Percentiles rank a stretch among this genome's conserved stretches.
Evolutionary conservation across 2,888 invertebrate species (phyloP).

Genomic region (Hydrotaea diabolus): DNA sequence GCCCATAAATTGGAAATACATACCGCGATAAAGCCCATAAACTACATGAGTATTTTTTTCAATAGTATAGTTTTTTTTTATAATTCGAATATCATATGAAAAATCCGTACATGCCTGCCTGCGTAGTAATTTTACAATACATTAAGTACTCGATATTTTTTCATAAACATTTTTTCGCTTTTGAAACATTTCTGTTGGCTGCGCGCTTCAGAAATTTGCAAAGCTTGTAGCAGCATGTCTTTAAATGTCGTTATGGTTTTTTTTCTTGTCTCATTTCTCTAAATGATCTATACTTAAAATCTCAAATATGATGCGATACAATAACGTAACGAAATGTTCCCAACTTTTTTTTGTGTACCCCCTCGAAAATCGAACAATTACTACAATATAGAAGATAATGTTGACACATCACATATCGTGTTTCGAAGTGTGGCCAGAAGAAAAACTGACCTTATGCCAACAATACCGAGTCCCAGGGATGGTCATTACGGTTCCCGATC

Average conservation of each 20-base stretch:
- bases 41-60: no score
- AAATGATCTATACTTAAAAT: conserved; percentile 12
- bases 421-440: conserved; percentile 91
- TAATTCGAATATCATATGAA: neutral
- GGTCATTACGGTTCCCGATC: conserved; percentile 82
- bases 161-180: conserved; percentile 16
- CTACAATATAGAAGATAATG: conserved; percentile 78
- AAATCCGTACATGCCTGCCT: neutral
- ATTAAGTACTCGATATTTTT: neutral
- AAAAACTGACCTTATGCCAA: conserved; percentile 95
- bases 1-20: no score
- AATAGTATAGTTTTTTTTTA: neutral
- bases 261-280: conserved; percentile 25
- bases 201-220: conserved; percentile 4
- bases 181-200: conserved; percentile 12
- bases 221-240: conserved; percentile 36
- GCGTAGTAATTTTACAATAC: neutral
- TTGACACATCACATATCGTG: conserved; percentile 82
- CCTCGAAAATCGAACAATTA: conserved; percentile 55
- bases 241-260: conserved; percentile 30
- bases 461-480: conserved; percentile 89
- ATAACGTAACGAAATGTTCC: conserved; percentile 45
- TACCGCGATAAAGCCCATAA: no score
- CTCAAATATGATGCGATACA: conserved; percentile 45
- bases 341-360: conserved; percentile 18